Evolutionary conservation across 2,797 vertebrate species (phyloP).

Genomic region (Muscicapa striata): DNA sequence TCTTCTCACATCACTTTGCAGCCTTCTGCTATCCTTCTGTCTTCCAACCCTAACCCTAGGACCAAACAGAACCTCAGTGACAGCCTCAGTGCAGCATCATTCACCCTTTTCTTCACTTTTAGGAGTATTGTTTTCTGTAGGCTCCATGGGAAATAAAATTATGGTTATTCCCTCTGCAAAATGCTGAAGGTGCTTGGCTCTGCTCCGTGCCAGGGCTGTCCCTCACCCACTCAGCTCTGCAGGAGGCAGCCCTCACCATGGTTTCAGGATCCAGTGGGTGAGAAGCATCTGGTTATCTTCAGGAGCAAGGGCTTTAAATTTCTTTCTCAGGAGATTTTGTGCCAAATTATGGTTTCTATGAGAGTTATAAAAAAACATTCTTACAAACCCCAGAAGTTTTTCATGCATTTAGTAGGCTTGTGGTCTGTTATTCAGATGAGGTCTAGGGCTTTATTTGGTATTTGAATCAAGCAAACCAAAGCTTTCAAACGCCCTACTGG

Average conservation of each 20-base stretch:
- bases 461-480: background rate
- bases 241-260: background rate
- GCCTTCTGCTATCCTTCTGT: background rate
- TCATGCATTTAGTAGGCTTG: background rate
- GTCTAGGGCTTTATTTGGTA: background rate
- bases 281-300: background rate
- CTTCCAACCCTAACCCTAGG: background rate
- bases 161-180: background rate
- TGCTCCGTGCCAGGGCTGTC: background rate
- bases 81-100: background rate
- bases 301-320: background rate
- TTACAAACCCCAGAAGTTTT: fast-evolving
- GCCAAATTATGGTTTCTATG: background rate
- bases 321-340: background rate
- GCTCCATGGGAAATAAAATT: background rate
- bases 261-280: background rate
- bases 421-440: background rate
- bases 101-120: background rate
- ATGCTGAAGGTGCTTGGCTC: background rate
- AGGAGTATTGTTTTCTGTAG: fast-evolving
- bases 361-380: background rate
- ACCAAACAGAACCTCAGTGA: background rate
- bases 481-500: background rate
- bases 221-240: too few relatives aligned
- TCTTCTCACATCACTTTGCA: background rate